A percentile compares a stretch with the other conserved stretches of the same genome.
These are phyloP conservation scores for Holcopasites calliopsidis DNA, from an alignment of 1,140 invertebrate species.

Conservation along the genomic window DNA sequence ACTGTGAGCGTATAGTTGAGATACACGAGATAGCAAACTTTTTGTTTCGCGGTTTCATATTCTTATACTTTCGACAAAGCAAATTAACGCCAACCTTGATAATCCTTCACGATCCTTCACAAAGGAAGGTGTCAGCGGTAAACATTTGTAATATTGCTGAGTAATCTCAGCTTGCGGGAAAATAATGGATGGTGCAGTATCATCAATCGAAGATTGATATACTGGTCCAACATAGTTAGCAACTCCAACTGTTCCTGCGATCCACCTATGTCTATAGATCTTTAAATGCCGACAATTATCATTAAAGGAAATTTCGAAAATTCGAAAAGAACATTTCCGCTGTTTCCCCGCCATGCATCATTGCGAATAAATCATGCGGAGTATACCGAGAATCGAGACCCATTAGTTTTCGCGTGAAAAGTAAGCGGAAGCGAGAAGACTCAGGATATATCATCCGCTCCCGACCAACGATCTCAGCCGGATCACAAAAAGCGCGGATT, in stretches of 20 bases:
- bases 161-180: not conserved
- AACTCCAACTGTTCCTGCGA: not conserved
- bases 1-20: not conserved
- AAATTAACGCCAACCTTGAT: not conserved
- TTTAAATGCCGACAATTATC: not conserved
- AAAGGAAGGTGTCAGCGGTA: conserved; percentile 1
- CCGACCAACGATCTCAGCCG: not conserved
- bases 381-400: conserved; percentile 18
- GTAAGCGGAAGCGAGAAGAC: conserved; percentile 3
- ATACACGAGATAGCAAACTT: too few species aligned
- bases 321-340: not conserved
- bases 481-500: conserved; percentile 2
- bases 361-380: conserved; percentile 45
- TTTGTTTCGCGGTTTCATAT: not conserved
- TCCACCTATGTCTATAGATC: not conserved
- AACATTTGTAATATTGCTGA: conserved; percentile 2
- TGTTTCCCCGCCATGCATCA: not conserved
- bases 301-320: not conserved
- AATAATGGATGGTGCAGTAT: not conserved
- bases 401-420: conserved; percentile 29
- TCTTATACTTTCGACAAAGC: not conserved
- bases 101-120: not conserved
- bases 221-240: not conserved
- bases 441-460: conserved; percentile 42
- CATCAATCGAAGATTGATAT: conserved; percentile 21